phyloP scores from a whole-genome alignment of 2,797 vertebrate genomes.

The Apodemus agrarius region DNA sequence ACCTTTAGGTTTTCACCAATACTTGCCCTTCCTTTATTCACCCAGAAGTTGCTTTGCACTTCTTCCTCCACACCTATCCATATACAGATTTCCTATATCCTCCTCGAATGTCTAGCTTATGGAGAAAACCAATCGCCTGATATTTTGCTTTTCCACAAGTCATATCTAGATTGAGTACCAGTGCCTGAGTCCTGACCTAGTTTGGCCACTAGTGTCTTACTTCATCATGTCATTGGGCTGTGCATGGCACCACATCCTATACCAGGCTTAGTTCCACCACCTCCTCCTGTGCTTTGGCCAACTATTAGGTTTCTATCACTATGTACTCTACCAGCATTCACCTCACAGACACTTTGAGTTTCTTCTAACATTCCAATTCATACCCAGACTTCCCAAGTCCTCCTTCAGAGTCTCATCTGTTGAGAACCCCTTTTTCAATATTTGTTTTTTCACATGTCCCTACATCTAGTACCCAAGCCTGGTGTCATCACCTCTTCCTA shows the following conservation, averaged over 20 bases:
- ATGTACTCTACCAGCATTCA: background rate
- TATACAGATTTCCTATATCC: background rate
- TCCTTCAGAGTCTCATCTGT: background rate
- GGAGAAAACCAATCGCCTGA: background rate
- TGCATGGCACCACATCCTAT: background rate
- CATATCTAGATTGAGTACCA: background rate
- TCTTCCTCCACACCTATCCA: background rate
- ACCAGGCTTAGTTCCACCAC: background rate
- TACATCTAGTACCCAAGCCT: background rate
- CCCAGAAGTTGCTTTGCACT: background rate
- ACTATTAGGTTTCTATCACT: background rate
- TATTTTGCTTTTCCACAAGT: background rate
- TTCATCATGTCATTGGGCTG: background rate
- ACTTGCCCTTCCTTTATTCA: background rate
- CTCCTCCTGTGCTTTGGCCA: background rate
- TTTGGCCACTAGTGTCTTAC: background rate
- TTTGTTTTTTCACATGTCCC: background rate
- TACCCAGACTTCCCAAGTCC: background rate
- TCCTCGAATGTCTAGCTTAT: background rate
- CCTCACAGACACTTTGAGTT: background rate
- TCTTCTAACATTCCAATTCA: background rate
- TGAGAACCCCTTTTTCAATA: background rate
- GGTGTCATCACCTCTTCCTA: background rate
- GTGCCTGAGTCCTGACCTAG: background rate
- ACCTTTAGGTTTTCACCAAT: background rate